A percentile compares a stretch with the other conserved stretches of the same genome.
These are phyloP conservation scores for Heliconius melpomene DNA, from an alignment of 1,140 invertebrate species.

Conservation along the genomic window DNA sequence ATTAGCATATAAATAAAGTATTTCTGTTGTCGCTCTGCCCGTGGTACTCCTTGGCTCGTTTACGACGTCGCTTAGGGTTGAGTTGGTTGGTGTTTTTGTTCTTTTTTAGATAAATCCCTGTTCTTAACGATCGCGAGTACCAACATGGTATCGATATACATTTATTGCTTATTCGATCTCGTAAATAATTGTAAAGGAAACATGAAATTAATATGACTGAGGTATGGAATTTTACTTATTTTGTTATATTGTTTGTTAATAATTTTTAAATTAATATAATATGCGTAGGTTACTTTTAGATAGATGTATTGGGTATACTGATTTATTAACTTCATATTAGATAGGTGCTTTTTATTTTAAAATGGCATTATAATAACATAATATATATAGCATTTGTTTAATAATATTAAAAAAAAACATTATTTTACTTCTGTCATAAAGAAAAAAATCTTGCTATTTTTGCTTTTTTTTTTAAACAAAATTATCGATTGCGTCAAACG, in stretches of 20 bases:
- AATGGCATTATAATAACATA: too few species aligned
- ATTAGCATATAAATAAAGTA: constrained; percentile 82
- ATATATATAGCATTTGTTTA: too few species aligned
- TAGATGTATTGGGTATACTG: too few species aligned
- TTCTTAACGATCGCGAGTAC: constrained; percentile 74
- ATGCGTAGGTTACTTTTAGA: too few species aligned
- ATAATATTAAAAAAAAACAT: neutral
- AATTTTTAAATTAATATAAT: too few species aligned
- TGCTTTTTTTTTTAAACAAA: neutral
- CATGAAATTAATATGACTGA: constrained; percentile 77
- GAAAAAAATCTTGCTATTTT: neutral
- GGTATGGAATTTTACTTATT: constrained; percentile 43
- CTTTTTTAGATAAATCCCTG: constrained; percentile 78
- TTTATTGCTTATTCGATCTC: constrained; percentile 77
- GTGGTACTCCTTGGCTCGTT: constrained; percentile 64
- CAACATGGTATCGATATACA: constrained; percentile 72
- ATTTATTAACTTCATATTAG: too few species aligned
- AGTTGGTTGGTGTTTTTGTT: constrained; percentile 74
- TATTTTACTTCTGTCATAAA: neutral
- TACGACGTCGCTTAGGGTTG: constrained; percentile 69
- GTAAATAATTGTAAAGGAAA: constrained; percentile 75
- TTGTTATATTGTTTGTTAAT: neutral
- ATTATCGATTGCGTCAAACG: neutral
- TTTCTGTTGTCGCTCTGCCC: constrained; percentile 71
- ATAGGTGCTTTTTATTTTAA: too few species aligned